Conservation (phyloP, 2,113 vertebrate species). For the Halichoeres trimaculatus region DNA sequence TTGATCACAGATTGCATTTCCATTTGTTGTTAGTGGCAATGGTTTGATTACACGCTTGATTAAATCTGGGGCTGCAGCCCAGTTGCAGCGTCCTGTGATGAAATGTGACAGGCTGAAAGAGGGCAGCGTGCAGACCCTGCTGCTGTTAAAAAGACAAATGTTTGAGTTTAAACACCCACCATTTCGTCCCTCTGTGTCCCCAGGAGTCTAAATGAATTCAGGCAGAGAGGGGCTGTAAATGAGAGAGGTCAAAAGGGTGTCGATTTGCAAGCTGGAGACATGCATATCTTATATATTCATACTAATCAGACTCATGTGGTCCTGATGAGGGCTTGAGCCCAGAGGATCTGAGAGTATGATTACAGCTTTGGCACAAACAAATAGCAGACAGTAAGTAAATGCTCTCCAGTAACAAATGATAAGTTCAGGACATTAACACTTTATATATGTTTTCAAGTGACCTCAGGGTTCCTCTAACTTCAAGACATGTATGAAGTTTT, state of each 20-base stretch:
- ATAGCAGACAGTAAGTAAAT: no score
- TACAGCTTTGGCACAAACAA: not conserved
- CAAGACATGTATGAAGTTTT: no score
- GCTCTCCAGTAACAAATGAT: no score
- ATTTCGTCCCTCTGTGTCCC: not conserved
- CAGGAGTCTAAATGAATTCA: not conserved
- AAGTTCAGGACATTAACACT: no score
- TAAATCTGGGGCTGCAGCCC: slow-evolving; percentile 41
- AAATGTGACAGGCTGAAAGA: slow-evolving; percentile 59
- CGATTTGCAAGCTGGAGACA: not conserved
- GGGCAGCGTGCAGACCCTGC: slow-evolving; percentile 21
- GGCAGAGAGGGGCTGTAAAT: not conserved
- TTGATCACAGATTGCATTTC: slow-evolving; percentile 44
- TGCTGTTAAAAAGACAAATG: slow-evolving; percentile 18
- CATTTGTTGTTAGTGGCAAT: slow-evolving; percentile 43
- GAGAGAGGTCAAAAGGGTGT: not conserved
- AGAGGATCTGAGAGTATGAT: not conserved
- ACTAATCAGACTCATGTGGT: not conserved
- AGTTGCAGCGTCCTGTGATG: slow-evolving; percentile 52
- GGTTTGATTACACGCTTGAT: slow-evolving; percentile 62
- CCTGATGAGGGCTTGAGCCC: not conserved
- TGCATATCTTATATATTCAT: not conserved
- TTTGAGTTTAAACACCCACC: not conserved
- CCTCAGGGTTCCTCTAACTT: no score
- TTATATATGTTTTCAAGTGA: no score